Base-by-base conservation (phyloP, 2,797 vertebrate species). In the Nyctibius grandis region DNA sequence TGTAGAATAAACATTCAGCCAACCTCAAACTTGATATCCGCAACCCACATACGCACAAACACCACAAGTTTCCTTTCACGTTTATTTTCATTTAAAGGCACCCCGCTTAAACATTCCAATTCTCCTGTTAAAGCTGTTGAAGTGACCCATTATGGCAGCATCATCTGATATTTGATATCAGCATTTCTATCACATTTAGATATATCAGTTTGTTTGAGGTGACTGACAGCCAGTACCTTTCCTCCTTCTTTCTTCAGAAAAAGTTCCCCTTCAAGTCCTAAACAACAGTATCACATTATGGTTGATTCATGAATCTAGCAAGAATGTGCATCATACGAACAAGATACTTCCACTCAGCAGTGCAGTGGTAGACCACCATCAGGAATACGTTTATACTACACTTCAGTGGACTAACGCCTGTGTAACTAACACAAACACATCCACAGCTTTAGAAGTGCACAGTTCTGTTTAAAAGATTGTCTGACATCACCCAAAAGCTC, bases 1-100 rank as follows among this genome's bases (percentile, higher is more conserved):
- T 82, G 74, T 2, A 60, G 57, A 69, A 61, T n/a, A 88, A 94
- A 78, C 83, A 47, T 33, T n/a, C 76, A 93, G 85, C 59, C 88
- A 89, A 36, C 28, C 67, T 73, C 77, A 70, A 48, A 57, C 40
- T 9, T 14, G 17, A 6, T 16, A 70, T 26, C 87, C 48, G 45
- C 91, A 82, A 29, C 68, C 86, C 81, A 61, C 76, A 26, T 10
- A 29, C 20, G 11, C 45, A 34, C 36, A 64, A 69, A 60, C 50
- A 57, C 67, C 61, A 12, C 17, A 28, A 64, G 60, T 48, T 93
- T 65, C 83, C 59, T 53, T 67, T 50, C 68, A 22, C 42, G 25
- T 40, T 57, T 13, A 2, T 28, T 85, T 61, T 77, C 79, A 89
- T 65, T 40, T 64, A 65, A 38, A 69, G 76, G 54, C 74, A 63